Percentiles rank a stretch among this genome's conserved stretches.
Conservation (phyloP, 2,888 invertebrate genomes). For the Liodrosophila aerea region DNA sequence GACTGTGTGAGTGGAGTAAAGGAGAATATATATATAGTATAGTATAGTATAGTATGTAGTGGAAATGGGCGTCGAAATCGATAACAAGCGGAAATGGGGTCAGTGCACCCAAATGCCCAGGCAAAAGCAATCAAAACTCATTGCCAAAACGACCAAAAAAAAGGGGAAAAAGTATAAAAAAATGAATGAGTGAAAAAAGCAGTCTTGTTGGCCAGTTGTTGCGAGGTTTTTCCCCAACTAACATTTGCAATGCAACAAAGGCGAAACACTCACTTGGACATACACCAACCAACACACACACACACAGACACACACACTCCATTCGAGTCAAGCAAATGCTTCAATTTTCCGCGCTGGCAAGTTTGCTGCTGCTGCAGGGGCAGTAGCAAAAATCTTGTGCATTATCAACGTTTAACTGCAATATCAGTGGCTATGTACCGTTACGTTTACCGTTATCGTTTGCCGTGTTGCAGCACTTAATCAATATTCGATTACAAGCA, state of each 20-base stretch:
- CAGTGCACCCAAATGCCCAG: conserved; percentile 74
- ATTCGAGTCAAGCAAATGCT: conserved; percentile 53
- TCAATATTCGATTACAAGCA: conserved; percentile 71
- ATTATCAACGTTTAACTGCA: conserved; percentile 75
- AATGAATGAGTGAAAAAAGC: conserved; percentile 6
- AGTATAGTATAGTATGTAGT: conserved; percentile 1
- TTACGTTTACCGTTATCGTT: conserved; percentile 4
- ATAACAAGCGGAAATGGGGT: conserved; percentile 78
- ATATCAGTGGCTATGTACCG: conserved; percentile 53
- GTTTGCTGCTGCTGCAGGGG: conserved; percentile 20
- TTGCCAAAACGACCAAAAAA: conserved; percentile 60
- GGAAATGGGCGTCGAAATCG: conserved; percentile 61
- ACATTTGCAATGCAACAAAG: conserved; percentile 57
- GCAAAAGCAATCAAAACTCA: conserved; percentile 77
- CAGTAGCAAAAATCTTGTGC: conserved; percentile 44
- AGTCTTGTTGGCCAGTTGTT: conserved; percentile 29
- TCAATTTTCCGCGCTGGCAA: conserved; percentile 76
- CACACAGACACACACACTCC: background rate
- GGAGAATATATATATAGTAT: background rate
- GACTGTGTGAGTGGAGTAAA: background rate
- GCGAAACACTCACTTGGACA: conserved; percentile 2
- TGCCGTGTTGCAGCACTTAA: conserved; percentile 55
- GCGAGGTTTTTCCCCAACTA: conserved; percentile 13
- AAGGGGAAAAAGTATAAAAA: conserved; percentile 6
- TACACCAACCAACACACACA: background rate